Evolutionary conservation across 2,888 invertebrate genomes (phyloP).

Genomic region (Zaprionus obscuricornis): DNA sequence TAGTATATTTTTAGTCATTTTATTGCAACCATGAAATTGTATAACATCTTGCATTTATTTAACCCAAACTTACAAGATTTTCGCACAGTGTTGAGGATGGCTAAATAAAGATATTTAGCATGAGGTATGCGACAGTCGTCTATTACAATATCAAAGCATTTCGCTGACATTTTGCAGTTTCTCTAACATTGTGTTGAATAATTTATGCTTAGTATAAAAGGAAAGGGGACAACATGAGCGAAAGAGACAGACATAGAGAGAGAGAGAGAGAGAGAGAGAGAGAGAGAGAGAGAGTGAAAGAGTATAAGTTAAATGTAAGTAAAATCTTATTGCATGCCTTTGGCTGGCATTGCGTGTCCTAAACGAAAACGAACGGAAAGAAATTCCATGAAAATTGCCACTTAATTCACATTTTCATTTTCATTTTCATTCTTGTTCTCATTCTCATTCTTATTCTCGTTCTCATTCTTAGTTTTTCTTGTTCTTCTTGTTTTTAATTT

Average conservation of each 20-base stretch:
- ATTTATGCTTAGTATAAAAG: constrained; percentile 31
- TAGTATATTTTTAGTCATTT: no score
- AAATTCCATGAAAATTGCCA: constrained; percentile 50
- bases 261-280: not conserved
- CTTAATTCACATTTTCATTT: constrained; percentile 37
- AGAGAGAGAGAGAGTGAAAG: not conserved
- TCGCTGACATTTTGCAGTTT: constrained; percentile 37
- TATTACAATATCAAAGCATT: constrained; percentile 32
- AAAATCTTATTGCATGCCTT: constrained; percentile 33
- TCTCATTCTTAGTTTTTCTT: not conserved
- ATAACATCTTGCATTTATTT: no score
- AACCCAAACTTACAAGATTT: no score
- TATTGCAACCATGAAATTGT: no score
- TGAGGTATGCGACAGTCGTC: not conserved
- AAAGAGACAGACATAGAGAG: no score
- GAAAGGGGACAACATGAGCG: no score
- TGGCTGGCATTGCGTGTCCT: constrained; percentile 46
- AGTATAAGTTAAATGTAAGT: not conserved
- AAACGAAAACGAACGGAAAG: no score
- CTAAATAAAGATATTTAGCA: no score
- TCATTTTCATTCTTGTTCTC: constrained; percentile 1
- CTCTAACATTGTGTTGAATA: constrained; percentile 42
- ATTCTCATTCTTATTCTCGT: not conserved
- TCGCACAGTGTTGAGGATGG: no score
- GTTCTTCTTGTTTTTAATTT: not conserved